Percentiles rank a stretch among this genome's conserved stretches.
These are phyloP conservation scores for Yponomeuta malinellus DNA, from an alignment of 2,888 invertebrate species.

Conservation along the genomic window DNA sequence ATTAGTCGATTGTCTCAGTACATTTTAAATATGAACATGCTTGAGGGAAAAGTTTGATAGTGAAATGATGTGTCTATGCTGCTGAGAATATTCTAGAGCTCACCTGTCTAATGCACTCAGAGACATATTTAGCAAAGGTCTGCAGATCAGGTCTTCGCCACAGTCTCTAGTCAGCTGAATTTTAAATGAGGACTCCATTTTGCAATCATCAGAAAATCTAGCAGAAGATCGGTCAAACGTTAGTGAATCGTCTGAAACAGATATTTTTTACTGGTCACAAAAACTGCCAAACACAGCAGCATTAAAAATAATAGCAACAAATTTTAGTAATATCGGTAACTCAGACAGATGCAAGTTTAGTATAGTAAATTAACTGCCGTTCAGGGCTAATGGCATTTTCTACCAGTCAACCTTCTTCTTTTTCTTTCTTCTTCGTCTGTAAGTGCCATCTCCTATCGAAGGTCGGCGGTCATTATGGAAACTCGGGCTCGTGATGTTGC, in stretches of 20 bases:
- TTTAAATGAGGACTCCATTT: slow-evolving; percentile 41
- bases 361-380: too few relatives aligned
- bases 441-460: too few relatives aligned
- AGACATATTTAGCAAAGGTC: slow-evolving; percentile 59
- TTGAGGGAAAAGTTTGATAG: background rate
- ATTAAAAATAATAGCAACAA: too few relatives aligned
- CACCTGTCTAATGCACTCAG: slow-evolving; percentile 48
- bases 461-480: too few relatives aligned
- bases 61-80: background rate
- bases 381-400: too few relatives aligned
- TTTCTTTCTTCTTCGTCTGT: too few relatives aligned
- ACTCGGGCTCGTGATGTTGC: too few relatives aligned
- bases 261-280: background rate
- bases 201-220: slow-evolving; percentile 42
- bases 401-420: too few relatives aligned
- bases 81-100: slow-evolving; percentile 22
- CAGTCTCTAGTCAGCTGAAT: slow-evolving; percentile 68
- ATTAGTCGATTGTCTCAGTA: background rate
- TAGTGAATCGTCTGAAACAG: slow-evolving; percentile 34
- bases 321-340: too few relatives aligned
- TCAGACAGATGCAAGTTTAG: too few relatives aligned
- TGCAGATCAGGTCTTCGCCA: slow-evolving; percentile 70
- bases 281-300: background rate
- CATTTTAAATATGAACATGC: background rate
- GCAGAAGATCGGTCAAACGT: slow-evolving; percentile 23